Conservation (phyloP, 2,113 vertebrate species). For the Sebastes fasciatus region DNA sequence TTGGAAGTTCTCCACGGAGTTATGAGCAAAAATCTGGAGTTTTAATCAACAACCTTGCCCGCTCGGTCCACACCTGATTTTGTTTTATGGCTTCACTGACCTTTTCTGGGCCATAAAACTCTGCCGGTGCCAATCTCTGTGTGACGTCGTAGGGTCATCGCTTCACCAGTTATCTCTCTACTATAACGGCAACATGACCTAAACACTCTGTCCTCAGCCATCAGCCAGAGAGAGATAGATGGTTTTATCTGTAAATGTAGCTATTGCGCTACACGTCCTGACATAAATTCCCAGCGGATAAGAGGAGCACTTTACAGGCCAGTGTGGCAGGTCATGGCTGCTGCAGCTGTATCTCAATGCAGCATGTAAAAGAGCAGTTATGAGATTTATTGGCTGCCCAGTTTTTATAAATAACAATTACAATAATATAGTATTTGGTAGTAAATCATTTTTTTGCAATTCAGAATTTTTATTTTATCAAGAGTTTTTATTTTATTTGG, state of each 20-base stretch:
- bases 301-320: conserved; percentile 65
- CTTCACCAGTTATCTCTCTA: conserved; percentile 75
- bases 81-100: conserved; percentile 73
- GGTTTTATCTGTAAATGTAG: conserved; percentile 76
- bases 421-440: conserved; percentile 7
- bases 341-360: conserved; percentile 13
- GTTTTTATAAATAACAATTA: conserved; percentile 19
- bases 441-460: conserved; percentile 1
- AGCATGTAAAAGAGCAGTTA: conserved; percentile 31
- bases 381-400: conserved; percentile 2
- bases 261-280: conserved; percentile 65
- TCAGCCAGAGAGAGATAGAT: conserved; percentile 68
- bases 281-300: conserved; percentile 79
- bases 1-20: conserved; percentile 41
- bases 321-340: conserved; percentile 50
- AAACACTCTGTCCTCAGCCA: conserved; percentile 69
- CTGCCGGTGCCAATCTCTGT: conserved; percentile 64
- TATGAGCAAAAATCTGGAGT: conserved; percentile 54
- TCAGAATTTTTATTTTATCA: too few species aligned
- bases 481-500: too few species aligned
- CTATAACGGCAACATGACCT: conserved; percentile 65
- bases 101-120: conserved; percentile 69
- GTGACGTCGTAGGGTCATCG: conserved; percentile 60
- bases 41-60: conserved; percentile 67
- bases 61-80: conserved; percentile 47